These are phyloP conservation scores for Cardinalis cardinalis DNA, from an alignment of 2,113 vertebrate genomes.

Conservation along the genomic window DNA sequence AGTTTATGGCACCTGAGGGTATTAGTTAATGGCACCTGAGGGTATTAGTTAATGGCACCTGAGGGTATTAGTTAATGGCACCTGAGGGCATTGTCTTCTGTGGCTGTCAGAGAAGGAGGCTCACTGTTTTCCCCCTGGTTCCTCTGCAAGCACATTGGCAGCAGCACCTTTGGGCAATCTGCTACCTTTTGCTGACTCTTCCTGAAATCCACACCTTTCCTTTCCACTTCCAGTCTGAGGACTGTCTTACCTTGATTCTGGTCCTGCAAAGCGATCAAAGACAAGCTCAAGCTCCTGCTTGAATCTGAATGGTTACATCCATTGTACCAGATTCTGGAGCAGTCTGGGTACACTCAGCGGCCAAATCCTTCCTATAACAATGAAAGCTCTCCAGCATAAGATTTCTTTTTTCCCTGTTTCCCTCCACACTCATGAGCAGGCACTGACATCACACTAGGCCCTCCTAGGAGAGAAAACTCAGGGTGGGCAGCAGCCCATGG, in stretches of 20 bases:
- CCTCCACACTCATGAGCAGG: background rate
- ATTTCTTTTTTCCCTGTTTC: background rate
- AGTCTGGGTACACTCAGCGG: background rate
- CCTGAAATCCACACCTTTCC: background rate
- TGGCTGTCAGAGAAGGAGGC: background rate
- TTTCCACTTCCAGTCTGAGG: background rate
- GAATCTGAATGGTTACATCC: background rate
- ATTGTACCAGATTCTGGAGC: background rate
- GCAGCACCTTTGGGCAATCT: background rate
- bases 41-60: no score
- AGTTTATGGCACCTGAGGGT: background rate
- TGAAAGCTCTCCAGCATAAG: background rate
- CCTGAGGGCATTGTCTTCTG: background rate
- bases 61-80: no score
- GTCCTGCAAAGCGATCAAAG: background rate
- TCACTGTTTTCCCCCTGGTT: background rate
- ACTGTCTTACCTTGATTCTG: background rate
- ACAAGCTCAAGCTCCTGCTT: rapidly evolving
- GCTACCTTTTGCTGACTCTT: background rate
- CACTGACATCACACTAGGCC: background rate
- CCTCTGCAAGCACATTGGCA: background rate
- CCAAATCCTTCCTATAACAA: background rate
- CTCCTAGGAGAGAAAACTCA: background rate
- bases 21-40: background rate
- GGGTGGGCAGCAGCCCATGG: background rate